Evolutionary conservation across 1,140 invertebrate species (phyloP).

Genomic region (Heliconius eleuchia): DNA sequence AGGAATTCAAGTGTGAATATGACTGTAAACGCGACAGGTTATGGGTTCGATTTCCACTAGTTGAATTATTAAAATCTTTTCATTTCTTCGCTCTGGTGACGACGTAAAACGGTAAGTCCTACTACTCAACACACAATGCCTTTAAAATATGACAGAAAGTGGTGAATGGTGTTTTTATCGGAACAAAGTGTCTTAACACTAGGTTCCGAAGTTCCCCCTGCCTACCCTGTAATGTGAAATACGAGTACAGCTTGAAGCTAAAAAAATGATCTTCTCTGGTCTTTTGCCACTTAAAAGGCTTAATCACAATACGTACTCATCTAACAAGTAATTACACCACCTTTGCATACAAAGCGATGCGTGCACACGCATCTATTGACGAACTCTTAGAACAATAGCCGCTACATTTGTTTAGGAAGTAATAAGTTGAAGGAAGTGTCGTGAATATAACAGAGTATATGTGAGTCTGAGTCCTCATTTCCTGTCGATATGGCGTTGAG

Average conservation of each 20-base stretch:
- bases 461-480: slow-evolving; percentile 30
- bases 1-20: no score
- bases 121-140: not conserved
- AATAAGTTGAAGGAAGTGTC: slow-evolving; percentile 26
- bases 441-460: slow-evolving; percentile 25
- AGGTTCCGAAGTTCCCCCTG: not conserved
- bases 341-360: not conserved
- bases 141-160: not conserved
- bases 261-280: not conserved
- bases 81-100: not conserved
- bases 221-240: not conserved
- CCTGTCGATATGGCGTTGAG: slow-evolving; percentile 11
- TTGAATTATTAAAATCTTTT: not conserved
- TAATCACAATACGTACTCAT: not conserved
- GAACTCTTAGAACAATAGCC: slow-evolving; percentile 2
- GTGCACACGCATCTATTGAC: slow-evolving; percentile 5
- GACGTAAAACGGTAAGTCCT: not conserved
- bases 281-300: not conserved
- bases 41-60: not conserved
- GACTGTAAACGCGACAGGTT: not conserved
- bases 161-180: not conserved
- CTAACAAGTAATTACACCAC: not conserved
- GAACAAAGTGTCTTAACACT: not conserved
- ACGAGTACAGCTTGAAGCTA: not conserved
- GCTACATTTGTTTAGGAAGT: slow-evolving; percentile 1